Base-by-base conservation (phyloP, 1,140 invertebrate species). In the Atopsyche davidsoni region DNA sequence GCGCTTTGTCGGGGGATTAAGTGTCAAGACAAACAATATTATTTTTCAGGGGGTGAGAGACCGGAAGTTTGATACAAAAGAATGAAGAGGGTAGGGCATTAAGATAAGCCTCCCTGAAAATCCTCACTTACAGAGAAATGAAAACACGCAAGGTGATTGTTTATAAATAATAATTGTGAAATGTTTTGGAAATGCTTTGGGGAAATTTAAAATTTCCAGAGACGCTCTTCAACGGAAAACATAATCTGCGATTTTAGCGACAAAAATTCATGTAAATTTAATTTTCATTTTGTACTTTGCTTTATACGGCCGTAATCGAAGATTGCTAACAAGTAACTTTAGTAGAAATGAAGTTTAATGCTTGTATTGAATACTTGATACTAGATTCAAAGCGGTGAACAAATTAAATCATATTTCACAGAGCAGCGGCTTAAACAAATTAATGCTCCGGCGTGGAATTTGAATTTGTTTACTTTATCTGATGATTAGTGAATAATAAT, bases 1-100 rank as follows among this genome's bases (percentile, higher is more conserved):
- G 23, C 22, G 22, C 41, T 49, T 40, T 46, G 24, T 34, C 21
- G 49, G 16, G 14, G 42, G 50, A 57, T 57, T 49, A 57, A 57
- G 55, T 57, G 50, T 49, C 55, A 52, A 52, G 34, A 40, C 55
- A 57, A 57, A 57, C 55, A 57, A 57, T 57, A 57, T 56, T 57
- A 57, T 57, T 57, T 52, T 57, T 57, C 40, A 25, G 14, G 44
- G 39, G 53, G 51, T 21, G 40, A 39, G 48, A 56, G 48, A 56
- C 53, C 47, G 53, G 53, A 56, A 51, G 48, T 56, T 55, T 41
- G 39, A 49, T 48, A 51, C 53, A 51, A 51, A 56, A 31, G 48
- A 38, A 41, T 24, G 49, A 40, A 41, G 46, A 19, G 36, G 45
- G 32, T 49, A 24, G 36, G 44, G 46, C 53, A 45, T 46, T 51